Evolutionary conservation across 2,797 vertebrate genomes (phyloP), one percentile per base, ranked within the genome.

Genomic region (Thripadectes ignobilis): DNA sequence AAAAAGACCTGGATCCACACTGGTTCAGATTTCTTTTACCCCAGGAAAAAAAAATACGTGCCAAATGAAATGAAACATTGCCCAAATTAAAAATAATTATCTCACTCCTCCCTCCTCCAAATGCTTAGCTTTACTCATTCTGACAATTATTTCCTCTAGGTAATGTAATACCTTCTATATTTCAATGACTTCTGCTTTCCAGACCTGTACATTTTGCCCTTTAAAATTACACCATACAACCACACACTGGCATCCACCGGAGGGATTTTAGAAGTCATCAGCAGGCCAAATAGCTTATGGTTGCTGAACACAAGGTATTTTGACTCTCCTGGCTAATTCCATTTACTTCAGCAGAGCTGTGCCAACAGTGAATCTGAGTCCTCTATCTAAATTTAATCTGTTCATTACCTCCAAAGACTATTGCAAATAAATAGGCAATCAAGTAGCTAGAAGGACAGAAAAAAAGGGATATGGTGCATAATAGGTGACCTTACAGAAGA

Each of bases 381-480:
- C 48, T 91, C 89, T 95, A 92, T 93, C 91, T 96, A 93, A 85
- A 96, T 92, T 96, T 94, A 96, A 94, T 96, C 91, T 95, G 92
- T 72, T 95, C 92, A 93, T 96, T 97, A 95, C 87, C 58, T 96
- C 66, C 30, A 10, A 94, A 95, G 82, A 92, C 93, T 92, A 93
- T 86, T 86, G 94, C 88, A 96, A 95, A 97, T 95, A 95, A 95
- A 96, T 66, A 97, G 85, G 80, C 85, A 93, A 96, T 94, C 87
- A 91, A 83, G 75, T 58, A 80, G 51, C 54, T 83, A 89, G 87
- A 89, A 89, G 51, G 91, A 94, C 91, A 94, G 82, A 94, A 79
- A 81, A 81, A 86, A 66, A 91, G 58, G 43, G 89, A 79, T 93
- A 85, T 0, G 8, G 65, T 80, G 49, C 89, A 85, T 72, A 88